Evolutionary conservation across 1,140 invertebrate species (phyloP), one percentile per base, ranked within the genome.

Genomic region (Lerema accius): DNA sequence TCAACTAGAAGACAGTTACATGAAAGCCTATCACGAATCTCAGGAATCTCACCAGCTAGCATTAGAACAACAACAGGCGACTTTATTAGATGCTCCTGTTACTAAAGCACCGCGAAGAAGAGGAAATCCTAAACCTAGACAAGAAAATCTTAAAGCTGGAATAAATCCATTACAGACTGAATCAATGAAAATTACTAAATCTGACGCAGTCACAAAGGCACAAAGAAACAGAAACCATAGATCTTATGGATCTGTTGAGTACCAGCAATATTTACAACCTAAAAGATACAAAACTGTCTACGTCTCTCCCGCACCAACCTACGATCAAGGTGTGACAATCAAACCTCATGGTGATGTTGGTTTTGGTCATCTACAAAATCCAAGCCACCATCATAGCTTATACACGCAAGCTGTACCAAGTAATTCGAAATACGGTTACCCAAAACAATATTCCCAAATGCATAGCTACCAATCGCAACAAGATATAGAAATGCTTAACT

Each of bases 11-110:
- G 86, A 91, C 32, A 91, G 84, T 50, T 91, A 91, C 59, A 86
- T 92, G 80, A 85, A 80, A 83, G 86, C 89, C 4, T 90, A 91
- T 42, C 85, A 87, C 10, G 89, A 91, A 48, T 82, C 82, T 7
- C 89, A 91, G 65, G 90, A 92, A 65, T 84, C 67, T 42, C 87
- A 90, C 61, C 90, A 91, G 40, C 56, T 85, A 17, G 89, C 82
- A 13, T 32, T 87, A 39, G 90, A 91, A 77, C 76, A 81, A 49
- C 84, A 86, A 70, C 85, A 90, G 53, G 50, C 81, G 0, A 72
- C 77, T 3, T 48, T 71, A 63, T 66, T 70, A 59, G 78, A 86
- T 7, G 73, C 63, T 5, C 45, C 53, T 17, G 61, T 65, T 3
- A 66, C 71, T 26, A 69, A 49, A 32, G 17, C 39, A 17, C 19